Conservation (phyloP, 2,113 vertebrate species). For the Scortum barcoo region DNA sequence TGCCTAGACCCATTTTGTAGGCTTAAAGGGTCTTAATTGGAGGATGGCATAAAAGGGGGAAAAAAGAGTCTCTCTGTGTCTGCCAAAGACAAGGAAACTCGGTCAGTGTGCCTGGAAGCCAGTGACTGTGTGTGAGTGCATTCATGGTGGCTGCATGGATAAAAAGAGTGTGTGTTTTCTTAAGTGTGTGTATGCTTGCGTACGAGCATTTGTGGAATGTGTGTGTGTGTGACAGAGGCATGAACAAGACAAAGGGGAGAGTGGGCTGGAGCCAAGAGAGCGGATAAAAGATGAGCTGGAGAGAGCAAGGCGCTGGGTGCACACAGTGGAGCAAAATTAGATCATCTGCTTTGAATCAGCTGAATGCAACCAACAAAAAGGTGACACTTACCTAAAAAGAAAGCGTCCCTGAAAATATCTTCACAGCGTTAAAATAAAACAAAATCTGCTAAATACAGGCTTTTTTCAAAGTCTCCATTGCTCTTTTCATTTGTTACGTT, state of each 20-base stretch:
- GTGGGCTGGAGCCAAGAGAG: slow-evolving; percentile 56
- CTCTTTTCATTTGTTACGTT: background rate
- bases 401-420: background rate
- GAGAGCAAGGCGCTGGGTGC: slow-evolving; percentile 27
- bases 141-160: slow-evolving; percentile 21
- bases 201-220: slow-evolving; percentile 60
- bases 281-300: slow-evolving; percentile 49
- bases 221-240: slow-evolving; percentile 24
- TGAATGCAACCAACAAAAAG: slow-evolving; percentile 27
- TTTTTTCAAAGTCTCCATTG: background rate
- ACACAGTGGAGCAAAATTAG: slow-evolving; percentile 41
- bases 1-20: slow-evolving; percentile 22
- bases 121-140: slow-evolving; percentile 24
- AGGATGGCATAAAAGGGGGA: slow-evolving; percentile 30
- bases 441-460: background rate
- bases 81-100: slow-evolving; percentile 64
- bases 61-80: slow-evolving; percentile 20
- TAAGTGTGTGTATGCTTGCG: slow-evolving; percentile 34
- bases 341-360: slow-evolving; percentile 58
- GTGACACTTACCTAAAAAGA: slow-evolving; percentile 31
- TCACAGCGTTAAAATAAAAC: background rate
- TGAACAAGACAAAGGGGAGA: slow-evolving; percentile 60
- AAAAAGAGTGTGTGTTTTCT: slow-evolving; percentile 17
- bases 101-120: slow-evolving; percentile 74
- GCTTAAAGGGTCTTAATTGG: slow-evolving; percentile 49